Percentiles rank a stretch among this genome's conserved stretches.
These are phyloP conservation scores for Palythoa caribaeorum DNA, from an alignment of 92 coral and sea anemone genomes.

Conservation along the genomic window DNA sequence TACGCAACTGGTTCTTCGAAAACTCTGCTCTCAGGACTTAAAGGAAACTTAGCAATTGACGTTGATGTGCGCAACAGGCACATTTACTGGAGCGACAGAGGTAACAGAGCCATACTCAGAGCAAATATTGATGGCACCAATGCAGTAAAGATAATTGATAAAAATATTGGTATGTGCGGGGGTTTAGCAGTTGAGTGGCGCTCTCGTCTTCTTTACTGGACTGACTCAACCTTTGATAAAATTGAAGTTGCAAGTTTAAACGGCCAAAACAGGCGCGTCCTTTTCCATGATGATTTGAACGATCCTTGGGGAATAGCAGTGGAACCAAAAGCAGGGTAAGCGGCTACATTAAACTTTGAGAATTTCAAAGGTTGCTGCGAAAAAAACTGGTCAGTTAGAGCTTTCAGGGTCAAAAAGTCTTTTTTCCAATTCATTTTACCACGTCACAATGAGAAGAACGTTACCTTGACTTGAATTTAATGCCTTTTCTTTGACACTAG, in stretches of 20 bases:
- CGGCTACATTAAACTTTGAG: too few species aligned
- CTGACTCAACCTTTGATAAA: conserved; percentile 23
- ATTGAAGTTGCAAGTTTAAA: conserved; percentile 31
- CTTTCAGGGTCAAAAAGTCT: too few species aligned
- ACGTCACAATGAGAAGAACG: too few species aligned
- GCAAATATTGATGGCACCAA: conserved; percentile 19
- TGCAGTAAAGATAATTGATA: background rate
- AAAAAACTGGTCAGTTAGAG: too few species aligned
- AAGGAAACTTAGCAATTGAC: conserved; percentile 20
- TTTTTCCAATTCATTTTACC: too few species aligned
- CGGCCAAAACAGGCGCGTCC: conserved; percentile 20
- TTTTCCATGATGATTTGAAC: conserved; percentile 5
- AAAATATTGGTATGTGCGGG: conserved; percentile 30
- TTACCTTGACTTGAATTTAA: too few species aligned
- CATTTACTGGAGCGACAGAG: conserved; percentile 36
- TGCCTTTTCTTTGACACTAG: too few species aligned
- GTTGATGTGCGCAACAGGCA: conserved; percentile 13
- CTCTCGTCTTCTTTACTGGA: conserved; percentile 36
- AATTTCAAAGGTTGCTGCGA: too few species aligned
- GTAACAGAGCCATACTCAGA: conserved; percentile 17
- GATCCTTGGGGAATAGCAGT: conserved; percentile 39
- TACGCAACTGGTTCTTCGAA: background rate
- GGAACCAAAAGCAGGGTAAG: conserved; percentile 31
- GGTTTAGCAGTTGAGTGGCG: conserved; percentile 43
- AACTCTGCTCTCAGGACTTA: background rate